These are phyloP conservation scores for Omphaloscelis lunosa DNA, from an alignment of 2,888 invertebrate genomes.

Conservation along the genomic window DNA sequence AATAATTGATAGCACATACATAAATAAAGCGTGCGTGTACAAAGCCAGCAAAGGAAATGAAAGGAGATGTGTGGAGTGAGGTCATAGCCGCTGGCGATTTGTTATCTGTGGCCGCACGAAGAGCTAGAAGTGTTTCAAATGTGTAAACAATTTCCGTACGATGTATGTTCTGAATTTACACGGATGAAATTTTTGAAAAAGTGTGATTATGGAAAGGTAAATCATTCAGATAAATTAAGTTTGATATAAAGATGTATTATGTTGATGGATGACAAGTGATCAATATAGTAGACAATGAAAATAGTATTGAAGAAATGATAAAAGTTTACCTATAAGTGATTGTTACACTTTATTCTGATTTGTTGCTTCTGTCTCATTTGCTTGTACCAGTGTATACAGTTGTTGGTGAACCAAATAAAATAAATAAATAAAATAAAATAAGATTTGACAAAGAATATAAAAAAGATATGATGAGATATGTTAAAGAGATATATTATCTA, in stretches of 20 bases:
- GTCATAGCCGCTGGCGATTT: slow-evolving; percentile 52
- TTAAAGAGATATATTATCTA: not conserved
- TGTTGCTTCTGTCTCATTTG: no score
- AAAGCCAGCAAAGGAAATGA: slow-evolving; percentile 60
- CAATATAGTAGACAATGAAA: not conserved
- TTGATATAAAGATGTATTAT: not conserved
- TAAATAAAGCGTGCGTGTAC: slow-evolving; percentile 62
- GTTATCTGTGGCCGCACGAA: slow-evolving; percentile 63
- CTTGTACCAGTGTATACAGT: no score
- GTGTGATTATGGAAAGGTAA: no score
- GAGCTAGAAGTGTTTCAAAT: slow-evolving; percentile 47
- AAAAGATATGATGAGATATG: no score
- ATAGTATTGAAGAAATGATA: not conserved
- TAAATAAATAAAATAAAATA: no score
- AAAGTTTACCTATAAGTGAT: no score
- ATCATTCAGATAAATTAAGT: not conserved
- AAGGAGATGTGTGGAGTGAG: slow-evolving; percentile 58
- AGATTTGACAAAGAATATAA: no score
- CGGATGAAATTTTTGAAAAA: not conserved
- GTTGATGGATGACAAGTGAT: no score
- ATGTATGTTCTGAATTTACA: slow-evolving; percentile 7
- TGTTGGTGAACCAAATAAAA: no score
- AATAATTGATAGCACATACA: slow-evolving; percentile 59
- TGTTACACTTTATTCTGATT: no score
- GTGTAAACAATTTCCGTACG: slow-evolving; percentile 40